phyloP scores from a whole-genome alignment of 2,888 invertebrate genomes.

The Pseudeuparius sepicola region DNA sequence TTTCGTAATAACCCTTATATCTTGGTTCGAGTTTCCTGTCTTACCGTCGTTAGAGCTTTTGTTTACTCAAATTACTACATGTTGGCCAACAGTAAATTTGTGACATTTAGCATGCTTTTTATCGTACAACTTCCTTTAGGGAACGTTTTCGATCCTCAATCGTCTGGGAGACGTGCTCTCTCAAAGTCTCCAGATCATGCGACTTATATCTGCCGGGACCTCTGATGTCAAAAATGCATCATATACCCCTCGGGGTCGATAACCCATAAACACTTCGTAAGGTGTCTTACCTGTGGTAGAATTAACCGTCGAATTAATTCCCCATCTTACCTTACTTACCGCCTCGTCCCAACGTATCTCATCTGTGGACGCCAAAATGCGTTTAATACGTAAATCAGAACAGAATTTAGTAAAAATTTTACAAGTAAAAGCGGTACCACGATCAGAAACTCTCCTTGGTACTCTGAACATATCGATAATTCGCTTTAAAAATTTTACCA shows the following conservation, averaged over 20 bases:
- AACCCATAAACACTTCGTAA: too few relatives aligned
- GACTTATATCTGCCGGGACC: too few relatives aligned
- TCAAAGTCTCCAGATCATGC: too few relatives aligned
- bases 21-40: constrained; percentile 23
- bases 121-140: constrained; percentile 16
- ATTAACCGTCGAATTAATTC: constrained; percentile 20
- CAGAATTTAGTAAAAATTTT: constrained; percentile 21
- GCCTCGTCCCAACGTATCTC: constrained; percentile 24
- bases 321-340: constrained; percentile 18
- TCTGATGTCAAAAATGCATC: too few relatives aligned
- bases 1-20: constrained; percentile 19
- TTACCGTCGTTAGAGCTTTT: constrained; percentile 20
- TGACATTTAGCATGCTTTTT: constrained; percentile 17
- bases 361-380: constrained; percentile 19
- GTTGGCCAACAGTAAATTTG: constrained; percentile 21
- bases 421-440: constrained; percentile 23
- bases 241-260: constrained; percentile 19
- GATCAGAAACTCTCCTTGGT: constrained; percentile 20
- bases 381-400: constrained; percentile 19
- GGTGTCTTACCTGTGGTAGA: constrained; percentile 22
- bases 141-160: too few relatives aligned
- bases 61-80: constrained; percentile 17
- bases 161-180: too few relatives aligned
- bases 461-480: constrained; percentile 20
- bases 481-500: constrained; percentile 2